Evolutionary conservation across 2,113 vertebrate genomes (phyloP).

Genomic region (Boulengeromyrus knoepffleri): DNA sequence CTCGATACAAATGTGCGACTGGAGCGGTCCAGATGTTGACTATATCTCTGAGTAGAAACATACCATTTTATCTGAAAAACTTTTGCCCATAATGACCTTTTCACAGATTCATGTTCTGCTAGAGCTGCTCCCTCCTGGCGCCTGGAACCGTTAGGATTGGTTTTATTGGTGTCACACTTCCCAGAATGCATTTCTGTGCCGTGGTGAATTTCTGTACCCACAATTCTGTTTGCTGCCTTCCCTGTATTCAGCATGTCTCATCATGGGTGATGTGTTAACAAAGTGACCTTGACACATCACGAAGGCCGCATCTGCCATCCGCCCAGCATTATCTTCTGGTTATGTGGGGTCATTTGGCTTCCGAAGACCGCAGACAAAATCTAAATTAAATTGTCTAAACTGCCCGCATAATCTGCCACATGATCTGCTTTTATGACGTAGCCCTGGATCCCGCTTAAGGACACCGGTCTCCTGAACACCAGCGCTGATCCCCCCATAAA

Average conservation of each 20-base stretch:
- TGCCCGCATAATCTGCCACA: neutral
- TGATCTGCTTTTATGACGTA: neutral
- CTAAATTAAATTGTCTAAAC: slow-evolving; percentile 1
- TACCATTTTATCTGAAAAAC: neutral
- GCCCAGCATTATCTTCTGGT: neutral
- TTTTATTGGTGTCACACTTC: neutral
- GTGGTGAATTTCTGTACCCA: neutral
- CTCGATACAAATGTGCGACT: neutral
- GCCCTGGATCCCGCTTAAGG: neutral
- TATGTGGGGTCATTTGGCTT: neutral
- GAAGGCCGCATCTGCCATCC: neutral
- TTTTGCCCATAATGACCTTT: neutral
- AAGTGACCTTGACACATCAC: neutral
- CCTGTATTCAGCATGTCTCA: neutral
- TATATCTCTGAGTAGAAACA: neutral
- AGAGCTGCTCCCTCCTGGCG: neutral
- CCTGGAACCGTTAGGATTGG: neutral
- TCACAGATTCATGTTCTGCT: neutral
- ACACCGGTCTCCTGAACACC: neutral
- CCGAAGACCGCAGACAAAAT: neutral
- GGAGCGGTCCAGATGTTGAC: neutral
- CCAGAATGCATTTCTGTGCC: neutral
- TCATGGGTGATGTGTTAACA: neutral
- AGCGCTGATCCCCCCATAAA: neutral
- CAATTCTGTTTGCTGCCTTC: neutral